Evolutionary conservation across 2,888 invertebrate species (phyloP), one percentile per base, ranked within the genome.

Genomic region (Dusona sp.): DNA sequence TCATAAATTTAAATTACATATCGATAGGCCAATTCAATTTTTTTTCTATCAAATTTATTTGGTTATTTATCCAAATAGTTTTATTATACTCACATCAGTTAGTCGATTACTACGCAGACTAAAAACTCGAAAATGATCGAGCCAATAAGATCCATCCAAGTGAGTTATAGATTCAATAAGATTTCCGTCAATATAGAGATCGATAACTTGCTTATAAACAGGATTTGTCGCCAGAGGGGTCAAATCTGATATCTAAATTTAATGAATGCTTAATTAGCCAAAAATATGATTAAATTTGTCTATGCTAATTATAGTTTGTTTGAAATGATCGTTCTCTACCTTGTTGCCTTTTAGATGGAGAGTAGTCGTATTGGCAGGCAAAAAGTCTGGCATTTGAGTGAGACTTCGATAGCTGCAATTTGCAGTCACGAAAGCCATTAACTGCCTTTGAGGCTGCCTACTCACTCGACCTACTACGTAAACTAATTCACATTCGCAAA

Each of bases 181-280:
- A 93, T 98, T 98, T 91, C 97, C 96, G 91, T 98, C 97, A 91
- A 98, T 92, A 92, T 97, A 97, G 38, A 98, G 94, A 92, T 98
- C 97, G 61, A 96, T 95, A 0, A 98, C 95, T 84, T 95, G 95
- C 87, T 95, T 95, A 93, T 97, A 98, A 84, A 95, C 94, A 0
- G 95, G 95, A 93, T 97, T 97, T 57, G 95, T 96, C 1, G 96
- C 95, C 79, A 97, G 94, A 9, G 96, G 95, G 70, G 95, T 94
- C 87, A 97, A 94, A 83, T 96, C 95, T 75, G 94, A 95, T 86
- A 97, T 96, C 96, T 97, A 94, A 16, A 16, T 29, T 29, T 13
- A 1, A 61, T 61, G 29, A 36, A 48, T 51, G 36, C 29, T 45
- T 25, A 68, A 51, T 22, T 36, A 36, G 11, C 45, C n/a, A 65